phyloP scores from a whole-genome alignment of 2,113 vertebrate species.

The Orycteropus afer region DNA sequence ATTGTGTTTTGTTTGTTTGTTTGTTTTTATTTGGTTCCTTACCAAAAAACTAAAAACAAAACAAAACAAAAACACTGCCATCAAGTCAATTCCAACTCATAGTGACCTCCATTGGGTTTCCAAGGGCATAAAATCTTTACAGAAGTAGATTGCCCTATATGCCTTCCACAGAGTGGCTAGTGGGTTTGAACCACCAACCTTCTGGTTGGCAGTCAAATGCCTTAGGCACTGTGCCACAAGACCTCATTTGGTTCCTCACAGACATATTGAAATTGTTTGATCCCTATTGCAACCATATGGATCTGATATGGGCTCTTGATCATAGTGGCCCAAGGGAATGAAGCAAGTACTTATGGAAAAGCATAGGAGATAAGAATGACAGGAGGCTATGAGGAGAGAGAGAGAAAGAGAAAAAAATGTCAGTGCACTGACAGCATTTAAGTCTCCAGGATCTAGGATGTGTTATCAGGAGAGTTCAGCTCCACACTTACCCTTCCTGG shows the following conservation, averaged over 20 bases:
- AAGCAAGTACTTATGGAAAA: not conserved
- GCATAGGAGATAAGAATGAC: not conserved
- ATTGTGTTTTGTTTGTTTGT: too few relatives aligned
- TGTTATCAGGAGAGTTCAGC: not conserved
- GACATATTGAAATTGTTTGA: not conserved
- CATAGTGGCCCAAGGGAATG: not conserved
- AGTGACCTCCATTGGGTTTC: too few relatives aligned
- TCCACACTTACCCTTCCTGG: not conserved
- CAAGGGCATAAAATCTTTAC: too few relatives aligned
- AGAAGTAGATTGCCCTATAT: too few relatives aligned
- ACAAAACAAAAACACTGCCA: too few relatives aligned
- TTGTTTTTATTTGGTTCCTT: too few relatives aligned
- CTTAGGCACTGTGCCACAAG: too few relatives aligned
- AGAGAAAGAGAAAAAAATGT: not conserved
- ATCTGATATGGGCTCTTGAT: not conserved
- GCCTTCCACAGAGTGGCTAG: too few relatives aligned
- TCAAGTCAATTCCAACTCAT: too few relatives aligned
- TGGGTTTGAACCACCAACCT: too few relatives aligned
- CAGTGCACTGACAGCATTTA: not conserved
- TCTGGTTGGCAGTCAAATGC: too few relatives aligned
- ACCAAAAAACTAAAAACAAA: too few relatives aligned
- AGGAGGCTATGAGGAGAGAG: not conserved
- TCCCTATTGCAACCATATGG: not conserved
- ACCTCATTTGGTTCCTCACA: not conserved
- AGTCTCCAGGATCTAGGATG: not conserved